Evolutionary conservation across 2,797 vertebrate species (phyloP).

Genomic region (Hemitrygon akajei): DNA sequence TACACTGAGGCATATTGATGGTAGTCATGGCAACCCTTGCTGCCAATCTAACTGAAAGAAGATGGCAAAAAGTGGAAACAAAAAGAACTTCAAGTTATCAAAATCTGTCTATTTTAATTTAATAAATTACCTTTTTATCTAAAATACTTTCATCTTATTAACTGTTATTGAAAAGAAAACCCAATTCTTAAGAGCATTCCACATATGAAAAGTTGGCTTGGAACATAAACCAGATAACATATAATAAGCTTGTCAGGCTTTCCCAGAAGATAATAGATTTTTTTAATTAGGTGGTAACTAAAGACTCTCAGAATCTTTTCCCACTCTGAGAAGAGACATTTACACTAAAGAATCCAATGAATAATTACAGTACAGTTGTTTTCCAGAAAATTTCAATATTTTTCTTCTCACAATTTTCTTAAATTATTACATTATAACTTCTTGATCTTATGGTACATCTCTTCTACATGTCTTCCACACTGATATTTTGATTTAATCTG

Average conservation of each 20-base stretch:
- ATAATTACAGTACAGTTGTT: background rate
- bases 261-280: background rate
- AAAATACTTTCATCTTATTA: background rate
- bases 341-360: background rate
- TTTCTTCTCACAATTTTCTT: background rate
- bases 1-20: background rate
- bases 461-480: background rate
- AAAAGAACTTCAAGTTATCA: background rate
- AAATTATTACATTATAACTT: background rate
- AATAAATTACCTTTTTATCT: background rate
- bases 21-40: background rate
- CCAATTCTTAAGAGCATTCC: background rate
- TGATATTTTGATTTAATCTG: background rate
- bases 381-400: background rate
- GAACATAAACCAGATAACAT: background rate
- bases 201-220: background rate
- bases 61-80: background rate
- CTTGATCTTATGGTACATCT: too few relatives aligned
- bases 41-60: background rate
- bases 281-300: background rate
- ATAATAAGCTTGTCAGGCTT: background rate
- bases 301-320: background rate
- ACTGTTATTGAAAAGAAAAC: background rate
- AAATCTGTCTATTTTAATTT: background rate
- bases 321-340: background rate